Base-by-base conservation (phyloP, 2,888 invertebrate genomes). In the Epiblema foenella region DNA sequence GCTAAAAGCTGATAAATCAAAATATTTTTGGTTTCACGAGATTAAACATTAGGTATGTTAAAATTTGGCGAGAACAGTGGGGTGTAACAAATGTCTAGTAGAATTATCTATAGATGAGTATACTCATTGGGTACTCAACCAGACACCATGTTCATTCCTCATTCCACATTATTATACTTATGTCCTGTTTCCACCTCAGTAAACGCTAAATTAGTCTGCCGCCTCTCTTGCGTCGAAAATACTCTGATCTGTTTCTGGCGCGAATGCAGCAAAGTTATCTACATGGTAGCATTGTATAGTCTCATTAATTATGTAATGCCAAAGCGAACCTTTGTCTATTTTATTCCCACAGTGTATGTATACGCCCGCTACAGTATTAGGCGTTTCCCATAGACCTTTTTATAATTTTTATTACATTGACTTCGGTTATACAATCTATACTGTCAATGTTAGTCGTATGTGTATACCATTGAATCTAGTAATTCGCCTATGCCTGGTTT, bases 331-430 rank as follows among this genome's bases (percentile, higher is more conserved):
- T 54, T 63, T 33, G 12, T 52, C 37, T 37, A 8, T 12, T 7
- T n/a, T n/a, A 24, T 64, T 54, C 20, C 52, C 64, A 63, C 63
- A 20, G 24, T 42, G 37, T 59, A 46, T 17, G 37, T 59, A 60
- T 17, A 20, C n/a, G 15, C 18, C 39, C 20, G 20, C 37, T 52
- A 39, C 37, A 64, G 24, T 51, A 64, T 15, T 51, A 33, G 20
- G 18, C 15, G 18, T 49, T 62, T 51, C 49, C 29, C 60, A 58
- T 58, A 15, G 39, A 18, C 12, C 33, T 33, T 33, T 58, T 18
- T 58, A 58, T 12, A 39, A 39, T 33, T 33, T 58, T 18, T 58
- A 58, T 12, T 58, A 39, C n/a, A 0, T 51, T 8, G 17, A 46
- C 24, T n/a, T 56, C 33, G 10, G 11, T 57, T 57, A 10, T 18